A percentile compares a stretch with the other conserved stretches of the same genome.
These are phyloP conservation scores for Ganaspis brasiliensis DNA, from an alignment of 2,888 invertebrate genomes.

Conservation along the genomic window DNA sequence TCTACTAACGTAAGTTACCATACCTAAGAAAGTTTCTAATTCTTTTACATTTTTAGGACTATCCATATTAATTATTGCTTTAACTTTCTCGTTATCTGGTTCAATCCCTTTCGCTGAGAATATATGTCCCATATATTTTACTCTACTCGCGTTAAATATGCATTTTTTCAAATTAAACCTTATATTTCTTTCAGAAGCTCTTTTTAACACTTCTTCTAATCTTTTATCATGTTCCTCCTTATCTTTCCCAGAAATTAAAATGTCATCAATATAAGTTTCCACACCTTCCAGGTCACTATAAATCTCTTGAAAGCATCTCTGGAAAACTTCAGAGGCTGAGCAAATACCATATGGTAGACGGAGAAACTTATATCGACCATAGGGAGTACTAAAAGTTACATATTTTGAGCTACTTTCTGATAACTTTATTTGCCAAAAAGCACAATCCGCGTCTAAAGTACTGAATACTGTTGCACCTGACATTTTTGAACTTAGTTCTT, in stretches of 20 bases:
- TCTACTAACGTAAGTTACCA: constrained; percentile 44
- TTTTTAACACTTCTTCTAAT: constrained; percentile 48
- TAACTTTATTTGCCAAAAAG: constrained; percentile 66
- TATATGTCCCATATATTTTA: too few species aligned
- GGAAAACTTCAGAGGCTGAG: too few species aligned
- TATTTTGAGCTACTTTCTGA: constrained; percentile 62
- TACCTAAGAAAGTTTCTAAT: constrained; percentile 47
- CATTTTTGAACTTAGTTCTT: too few species aligned
- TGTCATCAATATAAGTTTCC: constrained; percentile 66
- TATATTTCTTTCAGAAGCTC: constrained; percentile 47
- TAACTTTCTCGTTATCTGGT: constrained; percentile 50
- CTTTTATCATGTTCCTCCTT: constrained; percentile 48
- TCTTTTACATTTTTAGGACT: constrained; percentile 48
- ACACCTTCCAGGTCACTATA: constrained; percentile 64
- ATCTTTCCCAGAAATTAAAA: constrained; percentile 62
- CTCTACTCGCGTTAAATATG: constrained; percentile 48
- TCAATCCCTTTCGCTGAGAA: constrained; percentile 51
- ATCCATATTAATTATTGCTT: constrained; percentile 52
- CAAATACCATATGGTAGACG: constrained; percentile 68
- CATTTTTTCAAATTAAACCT: constrained; percentile 57
- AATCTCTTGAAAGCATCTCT: constrained; percentile 59
- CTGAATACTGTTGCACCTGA: constrained; percentile 63
- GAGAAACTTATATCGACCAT: constrained; percentile 67
- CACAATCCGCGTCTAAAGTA: constrained; percentile 64
- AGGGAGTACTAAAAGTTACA: constrained; percentile 66